Base-by-base conservation (phyloP, 2,888 invertebrate genomes). In the Ferdinandea cuprea region DNA sequence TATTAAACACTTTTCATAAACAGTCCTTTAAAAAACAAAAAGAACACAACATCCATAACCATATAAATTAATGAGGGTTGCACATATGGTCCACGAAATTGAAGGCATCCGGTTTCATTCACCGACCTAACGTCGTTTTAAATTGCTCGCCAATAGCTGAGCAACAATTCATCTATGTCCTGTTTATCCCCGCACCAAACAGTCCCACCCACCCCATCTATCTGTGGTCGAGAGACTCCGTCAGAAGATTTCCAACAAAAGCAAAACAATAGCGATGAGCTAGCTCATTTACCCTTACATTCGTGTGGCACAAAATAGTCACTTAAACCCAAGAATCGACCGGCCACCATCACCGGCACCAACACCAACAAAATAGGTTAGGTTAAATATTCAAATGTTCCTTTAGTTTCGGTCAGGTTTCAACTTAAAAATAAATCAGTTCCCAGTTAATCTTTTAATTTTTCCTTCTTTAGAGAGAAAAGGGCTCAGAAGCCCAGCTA, bases 141-240 rank as follows among this genome's bases (percentile, higher is more conserved):
- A 65, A 65, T 52, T 65, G 17, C 65, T 52, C 52, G 19, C 50
- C 52, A 37, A 40, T 46, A 35, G 46, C 52, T 61, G 21, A 35
- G 28, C 71, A 44, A 61, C 71, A 52, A 72, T 61, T 61, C 61
- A 61, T 61, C 61, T 48, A 58, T 48, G 69, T 69, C 71, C 17
- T n/a, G n/a, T n/a, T n/a, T n/a, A n/a, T n/a, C n/a, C n/a, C n/a
- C n/a, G n/a, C n/a, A n/a, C n/a, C n/a, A n/a, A n/a, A 25, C 25
- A 25, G n/a, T 25, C 25, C 25, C 5, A 3, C 25, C 25, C 25
- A 25, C 5, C 42, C 9, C 46, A 40, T n/a, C 9, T 9, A 15
- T 6, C 17, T 13, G n/a, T n/a, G n/a, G n/a, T n/a, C n/a, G n/a
- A n/a, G 5, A n/a, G 13, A 9, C 44, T 50, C 58, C 40, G 28